A percentile compares a stretch with the other conserved stretches of the same genome.
phyloP scores from a whole-genome alignment of 30 jellyfish, hydroid and myxozoan genomes.

The Aurelia coerulea region DNA sequence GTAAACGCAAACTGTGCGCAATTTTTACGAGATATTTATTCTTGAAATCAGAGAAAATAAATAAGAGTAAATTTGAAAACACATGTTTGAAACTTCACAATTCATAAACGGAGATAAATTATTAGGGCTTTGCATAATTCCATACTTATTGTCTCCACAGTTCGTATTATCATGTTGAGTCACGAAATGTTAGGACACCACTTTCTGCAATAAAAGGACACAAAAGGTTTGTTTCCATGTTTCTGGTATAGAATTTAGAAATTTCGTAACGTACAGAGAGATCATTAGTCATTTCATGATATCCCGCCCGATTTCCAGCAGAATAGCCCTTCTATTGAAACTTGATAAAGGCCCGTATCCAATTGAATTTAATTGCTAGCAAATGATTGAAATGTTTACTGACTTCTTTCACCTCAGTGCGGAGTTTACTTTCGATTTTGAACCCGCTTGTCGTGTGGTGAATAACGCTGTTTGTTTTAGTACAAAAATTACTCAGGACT shows the following conservation, averaged over 20 bases:
- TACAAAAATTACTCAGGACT: slow-evolving; percentile 6
- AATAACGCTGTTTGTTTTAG: slow-evolving; percentile 20
- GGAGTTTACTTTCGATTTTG: slow-evolving; percentile 64
- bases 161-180: neutral
- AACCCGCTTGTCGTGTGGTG: slow-evolving; percentile 37
- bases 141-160: too few relatives aligned
- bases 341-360: slow-evolving; percentile 46
- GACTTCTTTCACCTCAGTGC: slow-evolving; percentile 52
- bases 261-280: neutral
- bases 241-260: neutral
- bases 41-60: neutral
- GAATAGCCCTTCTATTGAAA: neutral
- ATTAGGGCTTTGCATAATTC: too few relatives aligned
- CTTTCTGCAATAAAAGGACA: neutral
- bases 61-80: neutral
- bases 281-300: neutral
- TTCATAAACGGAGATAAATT: too few relatives aligned
- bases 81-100: neutral
- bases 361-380: slow-evolving; percentile 58
- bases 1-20: neutral
- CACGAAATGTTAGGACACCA: neutral
- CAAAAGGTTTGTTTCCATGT: neutral
- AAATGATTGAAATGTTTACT: slow-evolving; percentile 64
- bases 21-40: neutral
- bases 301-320: too few relatives aligned